A percentile compares a stretch with the other conserved stretches of the same genome.
Evolutionary conservation across 2,888 invertebrate genomes (phyloP).

Genomic region (Dryocosmus kuriphilus): DNA sequence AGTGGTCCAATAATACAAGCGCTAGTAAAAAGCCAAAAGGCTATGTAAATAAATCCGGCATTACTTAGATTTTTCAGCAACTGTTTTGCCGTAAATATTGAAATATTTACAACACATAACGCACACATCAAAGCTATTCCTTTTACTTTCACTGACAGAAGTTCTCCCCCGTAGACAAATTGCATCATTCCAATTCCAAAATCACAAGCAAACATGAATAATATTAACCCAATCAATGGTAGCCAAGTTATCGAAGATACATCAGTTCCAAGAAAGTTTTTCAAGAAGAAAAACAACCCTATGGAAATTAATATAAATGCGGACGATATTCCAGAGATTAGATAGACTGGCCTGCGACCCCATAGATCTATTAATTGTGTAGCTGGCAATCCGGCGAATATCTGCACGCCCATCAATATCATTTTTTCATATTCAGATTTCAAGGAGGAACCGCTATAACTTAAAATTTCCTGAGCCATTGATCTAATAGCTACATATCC

Average conservation of each 20-base stretch:
- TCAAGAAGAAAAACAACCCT: slow-evolving; percentile 80
- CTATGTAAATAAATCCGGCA: neutral
- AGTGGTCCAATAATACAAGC: neutral
- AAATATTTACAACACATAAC: neutral
- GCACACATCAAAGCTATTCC: neutral
- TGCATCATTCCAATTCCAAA: slow-evolving; percentile 6
- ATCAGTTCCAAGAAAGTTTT: slow-evolving; percentile 78
- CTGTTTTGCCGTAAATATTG: neutral
- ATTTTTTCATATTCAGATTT: slow-evolving; percentile 78
- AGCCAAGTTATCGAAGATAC: slow-evolving; percentile 79
- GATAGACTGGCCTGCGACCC: slow-evolving; percentile 82
- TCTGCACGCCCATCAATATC: slow-evolving; percentile 80
- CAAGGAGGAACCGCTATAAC: slow-evolving; percentile 78
- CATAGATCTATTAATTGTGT: slow-evolving; percentile 81
- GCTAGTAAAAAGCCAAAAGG: neutral
- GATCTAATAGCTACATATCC: slow-evolving; percentile 82
- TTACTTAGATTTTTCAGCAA: neutral
- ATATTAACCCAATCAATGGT: slow-evolving; percentile 1
- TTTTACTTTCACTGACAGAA: slow-evolving; percentile 4
- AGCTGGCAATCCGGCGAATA: slow-evolving; percentile 80
- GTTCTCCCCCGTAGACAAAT: slow-evolving; percentile 5
- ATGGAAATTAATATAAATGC: slow-evolving; percentile 79
- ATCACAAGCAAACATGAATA: neutral
- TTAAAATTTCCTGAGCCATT: slow-evolving; percentile 83
- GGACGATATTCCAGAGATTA: slow-evolving; percentile 81